Conservation (phyloP, 2,113 vertebrate species). For the Lampris incognitus region DNA sequence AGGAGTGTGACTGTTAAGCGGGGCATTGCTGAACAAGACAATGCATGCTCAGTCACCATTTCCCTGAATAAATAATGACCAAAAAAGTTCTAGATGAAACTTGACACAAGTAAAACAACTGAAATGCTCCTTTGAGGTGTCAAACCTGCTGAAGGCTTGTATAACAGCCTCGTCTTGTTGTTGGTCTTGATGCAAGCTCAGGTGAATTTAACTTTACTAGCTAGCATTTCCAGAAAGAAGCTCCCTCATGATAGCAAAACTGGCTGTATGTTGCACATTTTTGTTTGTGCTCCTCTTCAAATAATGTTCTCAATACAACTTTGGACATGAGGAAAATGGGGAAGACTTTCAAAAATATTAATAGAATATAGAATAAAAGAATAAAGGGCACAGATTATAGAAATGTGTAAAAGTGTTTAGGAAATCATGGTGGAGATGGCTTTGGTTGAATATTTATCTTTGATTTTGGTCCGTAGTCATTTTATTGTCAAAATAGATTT, state of each 20-base stretch:
- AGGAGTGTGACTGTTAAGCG: not conserved
- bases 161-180: not conserved
- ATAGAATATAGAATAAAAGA: slow-evolving; percentile 32
- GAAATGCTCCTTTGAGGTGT: not conserved
- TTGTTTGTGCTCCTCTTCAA: not conserved
- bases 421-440: slow-evolving; percentile 63
- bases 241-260: not conserved
- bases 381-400: slow-evolving; percentile 59
- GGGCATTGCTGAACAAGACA: not conserved
- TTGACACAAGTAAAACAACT: not conserved
- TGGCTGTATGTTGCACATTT: not conserved
- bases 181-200: not conserved
- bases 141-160: not conserved
- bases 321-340: slow-evolving; percentile 22
- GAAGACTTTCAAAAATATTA: slow-evolving; percentile 5
- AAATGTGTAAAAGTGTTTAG: slow-evolving; percentile 63
- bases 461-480: slow-evolving; percentile 57
- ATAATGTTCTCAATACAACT: not conserved
- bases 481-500: slow-evolving; percentile 65
- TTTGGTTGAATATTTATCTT: slow-evolving; percentile 51
- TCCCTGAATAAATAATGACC: too few relatives aligned
- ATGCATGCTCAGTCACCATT: not conserved
- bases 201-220: slow-evolving; percentile 1
- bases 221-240: not conserved
- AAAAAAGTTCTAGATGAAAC: not conserved